Base-by-base conservation (phyloP, 2,797 vertebrate species). In the Yasuhikotakia modesta region DNA sequence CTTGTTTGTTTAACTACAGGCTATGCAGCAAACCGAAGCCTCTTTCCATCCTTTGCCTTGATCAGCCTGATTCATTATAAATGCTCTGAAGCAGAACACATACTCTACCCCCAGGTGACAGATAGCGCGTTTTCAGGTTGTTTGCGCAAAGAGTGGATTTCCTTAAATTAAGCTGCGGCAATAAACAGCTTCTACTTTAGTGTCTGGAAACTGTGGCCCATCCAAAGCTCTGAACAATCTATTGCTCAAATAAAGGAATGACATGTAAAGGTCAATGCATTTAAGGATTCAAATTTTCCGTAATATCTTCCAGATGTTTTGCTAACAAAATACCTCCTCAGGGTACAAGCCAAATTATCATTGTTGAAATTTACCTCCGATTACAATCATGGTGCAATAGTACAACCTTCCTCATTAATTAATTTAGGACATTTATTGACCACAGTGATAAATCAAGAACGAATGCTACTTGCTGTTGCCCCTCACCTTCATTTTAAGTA, bases 1-100 rank as follows among this genome's bases (percentile, higher is more conserved):
- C 65, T 70, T 78, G 67, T 78, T 78, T 78, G 67, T 78, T 78
- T 78, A 78, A 70, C 76, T 78, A 78, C 67, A 78, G 76, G 76
- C 76, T 63, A 70, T 78, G 76, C 32, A 70, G 45, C 30, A 70
- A 70, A 64, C 46, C 17, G 1, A 78, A 78, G 32, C 57, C 32
- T 61, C 46, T 30, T 61, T 53, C 66, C 48, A 78, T 70, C 57
- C 58, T 27, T 52, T 61, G 53, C 74, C 66, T 69, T 77, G 66
- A 76, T 70, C 75, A 70, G 45, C 46, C 48, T 45, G 67, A 70
- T 70, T 78, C 67, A 78, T 78, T 78, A 78, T 70, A 60, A 78
- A 70, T 70, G 21, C 67, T 78, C 45, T 64, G 30, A 70, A 63
- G 68, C 58, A 55, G 57, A 70, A 45, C 30, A 53, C 58, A 63